These are phyloP conservation scores for Pandemis corylana DNA, from an alignment of 2,888 invertebrate genomes.

Conservation along the genomic window DNA sequence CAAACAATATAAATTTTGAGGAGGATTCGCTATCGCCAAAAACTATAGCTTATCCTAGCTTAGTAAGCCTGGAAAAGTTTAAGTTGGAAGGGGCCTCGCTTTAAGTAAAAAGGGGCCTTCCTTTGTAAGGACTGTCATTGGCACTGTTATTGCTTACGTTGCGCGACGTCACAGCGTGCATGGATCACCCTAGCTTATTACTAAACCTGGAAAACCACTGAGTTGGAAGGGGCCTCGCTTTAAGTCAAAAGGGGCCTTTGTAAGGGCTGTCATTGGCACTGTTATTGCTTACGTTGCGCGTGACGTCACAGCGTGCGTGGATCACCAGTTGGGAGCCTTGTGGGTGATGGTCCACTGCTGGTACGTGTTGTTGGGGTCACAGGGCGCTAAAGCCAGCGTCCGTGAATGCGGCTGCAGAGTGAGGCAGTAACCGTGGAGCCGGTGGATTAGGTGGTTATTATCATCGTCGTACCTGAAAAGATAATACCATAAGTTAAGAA, in stretches of 20 bases:
- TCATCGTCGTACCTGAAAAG: conserved; percentile 88
- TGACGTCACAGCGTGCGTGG: background rate
- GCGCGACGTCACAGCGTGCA: too few species aligned
- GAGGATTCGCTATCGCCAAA: background rate
- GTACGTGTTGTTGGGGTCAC: conserved; percentile 93
- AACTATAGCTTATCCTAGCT: background rate
- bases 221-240: background rate
- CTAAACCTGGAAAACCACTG: too few species aligned
- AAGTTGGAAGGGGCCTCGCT: conserved; percentile 2
- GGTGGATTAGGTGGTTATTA: conserved; percentile 89
- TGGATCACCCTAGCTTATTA: too few species aligned
- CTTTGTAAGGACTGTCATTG: too few species aligned
- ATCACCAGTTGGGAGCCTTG: conserved; percentile 76
- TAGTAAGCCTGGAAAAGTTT: background rate
- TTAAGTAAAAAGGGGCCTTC: background rate
- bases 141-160: too few species aligned
- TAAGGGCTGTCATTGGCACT: background rate
- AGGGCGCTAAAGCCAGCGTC: conserved; percentile 91
- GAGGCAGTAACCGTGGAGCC: conserved; percentile 92
- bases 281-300: background rate
- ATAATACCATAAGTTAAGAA: background rate
- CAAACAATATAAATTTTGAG: background rate
- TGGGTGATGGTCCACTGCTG: conserved; percentile 95
- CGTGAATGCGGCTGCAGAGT: conserved; percentile 93
- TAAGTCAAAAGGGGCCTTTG: background rate